Percentiles rank a stretch among this genome's conserved stretches.
phyloP scores from a whole-genome alignment of 2,113 vertebrate species.

The Cygnus atratus region DNA sequence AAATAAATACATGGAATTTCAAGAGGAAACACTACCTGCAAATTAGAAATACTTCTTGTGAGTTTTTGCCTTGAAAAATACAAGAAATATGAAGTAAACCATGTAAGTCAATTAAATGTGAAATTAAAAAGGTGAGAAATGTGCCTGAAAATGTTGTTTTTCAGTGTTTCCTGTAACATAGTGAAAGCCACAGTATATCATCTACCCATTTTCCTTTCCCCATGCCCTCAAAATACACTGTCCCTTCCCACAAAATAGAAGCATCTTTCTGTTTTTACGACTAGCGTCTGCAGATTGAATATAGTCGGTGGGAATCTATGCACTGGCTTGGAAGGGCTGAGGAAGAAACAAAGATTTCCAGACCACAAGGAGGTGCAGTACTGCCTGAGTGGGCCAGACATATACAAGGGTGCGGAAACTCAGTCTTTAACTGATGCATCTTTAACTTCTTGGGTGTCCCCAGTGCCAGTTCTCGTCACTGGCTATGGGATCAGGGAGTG shows the following conservation, averaged over 20 bases:
- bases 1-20: neutral
- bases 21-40: neutral
- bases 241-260: neutral
- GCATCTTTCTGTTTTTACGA: neutral
- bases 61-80: neutral
- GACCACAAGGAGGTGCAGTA: accelerated
- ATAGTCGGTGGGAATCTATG: neutral
- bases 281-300: neutral
- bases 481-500: neutral
- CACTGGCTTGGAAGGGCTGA: neutral
- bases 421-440: neutral
- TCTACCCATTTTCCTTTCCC: neutral
- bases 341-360: neutral
- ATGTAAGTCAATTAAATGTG: neutral
- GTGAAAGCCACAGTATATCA: neutral
- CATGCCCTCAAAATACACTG: accelerated
- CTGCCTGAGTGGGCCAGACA: neutral
- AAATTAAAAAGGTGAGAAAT: neutral
- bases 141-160: neutral
- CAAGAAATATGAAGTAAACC: neutral
- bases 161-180: neutral
- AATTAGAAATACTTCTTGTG: neutral
- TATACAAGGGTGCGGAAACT: accelerated
- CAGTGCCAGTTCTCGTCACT: accelerated
- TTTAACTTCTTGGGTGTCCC: neutral